Evolutionary conservation across 2,113 vertebrate genomes (phyloP), one percentile per base, ranked within the genome.

Genomic region (Cygnus atratus): DNA sequence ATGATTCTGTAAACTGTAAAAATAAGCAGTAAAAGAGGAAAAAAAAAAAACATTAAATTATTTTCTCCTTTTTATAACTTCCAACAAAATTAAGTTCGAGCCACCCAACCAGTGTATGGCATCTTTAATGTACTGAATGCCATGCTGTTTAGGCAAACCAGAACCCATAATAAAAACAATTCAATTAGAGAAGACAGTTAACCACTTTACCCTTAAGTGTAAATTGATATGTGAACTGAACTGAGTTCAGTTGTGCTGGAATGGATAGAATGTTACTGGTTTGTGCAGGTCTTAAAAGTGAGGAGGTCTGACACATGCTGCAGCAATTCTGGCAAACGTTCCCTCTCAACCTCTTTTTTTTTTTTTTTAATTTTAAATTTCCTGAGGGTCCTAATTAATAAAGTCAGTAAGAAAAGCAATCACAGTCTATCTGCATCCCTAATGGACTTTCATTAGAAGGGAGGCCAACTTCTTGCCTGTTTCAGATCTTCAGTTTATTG

Each of bases 311-410:
- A 90, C 74, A 84, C 57, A 82, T 61, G 44, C 73, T 70, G 26
- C 43, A 91, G 48, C 66, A 79, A 58, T 92, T 79, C 93, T 95
- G 87, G 77, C 54, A 82, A 84, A 76, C 7, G 4, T 82, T 89
- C 13, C 7, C 7, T 93, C 58, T 81, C 31, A 74, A 35, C n/a
- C 22, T 84, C 25, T 67, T 88, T 68, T n/a, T 37, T 39, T 62
- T 81, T 43, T 28, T 59, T 66, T 88, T 67, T 33, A 57, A 37
- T 88, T 66, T 77, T 88, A 54, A 68, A 91, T 96, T 95, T 97
- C 91, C 93, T 95, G 48, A 79, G 89, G 83, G 62, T 95, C 50
- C 68, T 93, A 94, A 75, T 95, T 94, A 93, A 92, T 95, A 89
- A 93, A 92, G 81, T 84, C 82, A 67, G 62, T 52, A 78, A 88